Conservation (phyloP, 2,113 vertebrate species). For the Osmerus mordax region DNA sequence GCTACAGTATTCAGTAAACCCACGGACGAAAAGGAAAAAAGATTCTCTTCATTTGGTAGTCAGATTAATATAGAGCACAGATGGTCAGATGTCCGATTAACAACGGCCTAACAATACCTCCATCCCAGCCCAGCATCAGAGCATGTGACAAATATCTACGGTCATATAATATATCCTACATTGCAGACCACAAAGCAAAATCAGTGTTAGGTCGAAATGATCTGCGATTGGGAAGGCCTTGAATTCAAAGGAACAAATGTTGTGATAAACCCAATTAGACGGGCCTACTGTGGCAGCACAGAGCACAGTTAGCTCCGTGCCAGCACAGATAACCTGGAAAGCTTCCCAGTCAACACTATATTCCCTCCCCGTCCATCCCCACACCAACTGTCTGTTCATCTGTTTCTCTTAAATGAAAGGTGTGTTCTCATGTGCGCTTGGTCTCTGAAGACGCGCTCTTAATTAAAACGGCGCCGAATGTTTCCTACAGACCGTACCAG, state of each 20-base stretch:
- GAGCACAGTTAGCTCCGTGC: constrained; percentile 58
- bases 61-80: too few species aligned
- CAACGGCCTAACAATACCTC: too few species aligned
- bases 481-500: constrained; percentile 47
- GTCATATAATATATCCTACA: too few species aligned
- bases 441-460: constrained; percentile 51
- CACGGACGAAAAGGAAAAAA: too few species aligned
- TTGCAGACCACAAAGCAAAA: neutral
- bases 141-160: too few species aligned
- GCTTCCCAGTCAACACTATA: constrained; percentile 69
- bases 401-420: constrained; percentile 71
- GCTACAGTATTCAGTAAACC: too few species aligned
- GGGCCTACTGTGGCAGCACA: constrained; percentile 39
- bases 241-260: constrained; percentile 55
- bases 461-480: constrained; percentile 67
- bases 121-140: neutral
- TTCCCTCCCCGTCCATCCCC: constrained; percentile 58
- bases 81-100: too few species aligned
- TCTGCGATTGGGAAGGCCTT: constrained; percentile 61
- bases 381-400: constrained; percentile 73
- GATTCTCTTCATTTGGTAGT: too few species aligned
- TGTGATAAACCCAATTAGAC: neutral
- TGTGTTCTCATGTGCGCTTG: constrained; percentile 65
- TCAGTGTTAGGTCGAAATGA: constrained; percentile 35
- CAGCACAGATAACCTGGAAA: constrained; percentile 67